Base-by-base conservation (phyloP, 1,140 invertebrate genomes). In the Thaumetopoea pityocampa region DNA sequence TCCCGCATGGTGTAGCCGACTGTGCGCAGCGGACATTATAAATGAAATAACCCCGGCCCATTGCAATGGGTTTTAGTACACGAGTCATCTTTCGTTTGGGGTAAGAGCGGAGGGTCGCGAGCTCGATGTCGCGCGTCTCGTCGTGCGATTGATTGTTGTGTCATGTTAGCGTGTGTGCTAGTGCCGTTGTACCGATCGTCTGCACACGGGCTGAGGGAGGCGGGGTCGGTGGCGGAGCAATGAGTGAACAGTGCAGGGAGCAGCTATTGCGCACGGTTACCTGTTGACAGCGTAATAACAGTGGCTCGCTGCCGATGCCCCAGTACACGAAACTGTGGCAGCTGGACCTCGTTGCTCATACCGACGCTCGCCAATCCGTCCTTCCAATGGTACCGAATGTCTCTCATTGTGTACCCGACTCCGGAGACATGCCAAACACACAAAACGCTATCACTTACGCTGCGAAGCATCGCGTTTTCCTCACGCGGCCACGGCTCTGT, bases 1-100 rank as follows among this genome's bases (percentile, higher is more conserved):
- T 98, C 96, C 87, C 93, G 90, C 95, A 96, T 97, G 79, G 95
- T 96, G 90, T 97, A 97, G 88, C 96, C 96, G 90, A 97, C 96
- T 97, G 91, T 86, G 89, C 80, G 77, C 69, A 81, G 73, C 77
- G 74, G 87, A 90, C 81, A 89, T 52, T 82, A 87, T 86, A 89
- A 85, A 87, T 89, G 85, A 89, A 88, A 88, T 78, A 86, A 85
- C 88, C 88, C 88, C 87, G 74, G 83, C 87, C 88, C 87, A 87
- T 90, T 87, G 83, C 86, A 88, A 86, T 88, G 88, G 88, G 88
- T 88, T 88, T 89, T 88, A 63, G 60, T 52, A 77, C 65, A 69
- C 85, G 85, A 86, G 65, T 81, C 67, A 51, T 76, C 56, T 61
- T 66, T 80, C 67, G 71, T 58, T 73, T 58, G 77, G 73, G 79